Evolutionary conservation across 2,888 invertebrate species (phyloP).

Genomic region (Melinaea menophilus): DNA sequence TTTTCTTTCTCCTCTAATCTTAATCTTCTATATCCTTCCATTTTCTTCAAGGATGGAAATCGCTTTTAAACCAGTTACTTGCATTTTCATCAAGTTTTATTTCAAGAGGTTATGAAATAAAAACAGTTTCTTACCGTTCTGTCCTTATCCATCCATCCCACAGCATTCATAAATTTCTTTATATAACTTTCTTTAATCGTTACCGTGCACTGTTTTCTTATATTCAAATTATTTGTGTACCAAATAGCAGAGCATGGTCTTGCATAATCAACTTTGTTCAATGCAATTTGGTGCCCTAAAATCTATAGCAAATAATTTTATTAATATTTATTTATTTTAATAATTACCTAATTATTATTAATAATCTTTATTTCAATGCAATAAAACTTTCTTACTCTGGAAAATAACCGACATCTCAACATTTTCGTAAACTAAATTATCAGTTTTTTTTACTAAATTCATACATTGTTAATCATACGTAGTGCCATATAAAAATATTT

Average conservation of each 20-base stretch:
- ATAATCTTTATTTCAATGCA: background rate
- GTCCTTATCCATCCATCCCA: constrained; percentile 77
- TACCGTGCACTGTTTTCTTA: constrained; percentile 51
- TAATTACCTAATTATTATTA: background rate
- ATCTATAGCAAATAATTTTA: constrained; percentile 13
- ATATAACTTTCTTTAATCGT: constrained; percentile 70
- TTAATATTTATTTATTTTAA: background rate
- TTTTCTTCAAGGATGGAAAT: too few relatives aligned
- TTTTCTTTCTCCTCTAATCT: too few relatives aligned
- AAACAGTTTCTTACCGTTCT: constrained; percentile 64
- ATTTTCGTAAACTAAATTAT: constrained; percentile 12
- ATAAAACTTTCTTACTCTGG: constrained; percentile 17
- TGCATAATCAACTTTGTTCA: constrained; percentile 40
- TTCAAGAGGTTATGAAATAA: constrained; percentile 11
- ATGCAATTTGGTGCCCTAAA: constrained; percentile 30
- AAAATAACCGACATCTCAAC: constrained; percentile 21
- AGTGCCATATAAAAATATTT: background rate
- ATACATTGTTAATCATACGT: too few relatives aligned
- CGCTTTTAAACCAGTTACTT: too few relatives aligned
- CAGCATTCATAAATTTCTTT: constrained; percentile 78
- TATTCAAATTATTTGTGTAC: constrained; percentile 23
- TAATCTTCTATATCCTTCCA: too few relatives aligned
- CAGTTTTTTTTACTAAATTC: too few relatives aligned
- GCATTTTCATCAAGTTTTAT: too few relatives aligned
- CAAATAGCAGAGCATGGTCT: constrained; percentile 37